phyloP scores from a whole-genome alignment of 2,797 vertebrate genomes.

The Sarcoramphus papa region DNA sequence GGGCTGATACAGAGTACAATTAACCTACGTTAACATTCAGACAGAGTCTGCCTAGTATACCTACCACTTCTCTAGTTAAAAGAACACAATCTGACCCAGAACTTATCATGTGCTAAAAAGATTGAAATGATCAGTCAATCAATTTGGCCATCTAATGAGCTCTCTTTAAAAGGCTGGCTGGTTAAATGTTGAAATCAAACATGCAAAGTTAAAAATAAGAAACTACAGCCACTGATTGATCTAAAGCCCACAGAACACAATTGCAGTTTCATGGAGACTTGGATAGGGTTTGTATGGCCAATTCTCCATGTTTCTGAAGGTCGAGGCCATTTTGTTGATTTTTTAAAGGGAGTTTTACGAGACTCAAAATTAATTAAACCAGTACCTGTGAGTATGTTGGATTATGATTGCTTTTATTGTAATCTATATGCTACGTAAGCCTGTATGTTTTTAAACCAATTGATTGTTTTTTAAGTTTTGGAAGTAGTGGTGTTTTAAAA shows the following conservation, averaged over 20 bases:
- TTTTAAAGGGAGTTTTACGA: neutral
- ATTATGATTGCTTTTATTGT: neutral
- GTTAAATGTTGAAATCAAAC: conserved; percentile 12
- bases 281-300: neutral
- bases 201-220: neutral
- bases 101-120: neutral
- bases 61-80: neutral
- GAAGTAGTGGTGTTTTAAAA: neutral
- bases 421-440: accelerated
- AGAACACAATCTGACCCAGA: neutral
- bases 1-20: neutral
- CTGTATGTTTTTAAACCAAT: neutral
- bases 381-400: neutral
- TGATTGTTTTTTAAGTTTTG: neutral
- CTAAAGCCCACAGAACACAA: neutral
- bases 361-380: neutral
- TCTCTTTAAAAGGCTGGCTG: neutral
- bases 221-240: neutral
- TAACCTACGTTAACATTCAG: neutral
- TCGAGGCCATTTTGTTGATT: neutral
- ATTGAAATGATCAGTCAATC: neutral
- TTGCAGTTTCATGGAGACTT: neutral
- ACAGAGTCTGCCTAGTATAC: neutral
- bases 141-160: neutral
- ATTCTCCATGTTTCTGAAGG: neutral